A percentile compares a stretch with the other conserved stretches of the same genome.
These are phyloP conservation scores for Microtus californicus DNA, from an alignment of 2,797 vertebrate genomes.

Conservation along the genomic window DNA sequence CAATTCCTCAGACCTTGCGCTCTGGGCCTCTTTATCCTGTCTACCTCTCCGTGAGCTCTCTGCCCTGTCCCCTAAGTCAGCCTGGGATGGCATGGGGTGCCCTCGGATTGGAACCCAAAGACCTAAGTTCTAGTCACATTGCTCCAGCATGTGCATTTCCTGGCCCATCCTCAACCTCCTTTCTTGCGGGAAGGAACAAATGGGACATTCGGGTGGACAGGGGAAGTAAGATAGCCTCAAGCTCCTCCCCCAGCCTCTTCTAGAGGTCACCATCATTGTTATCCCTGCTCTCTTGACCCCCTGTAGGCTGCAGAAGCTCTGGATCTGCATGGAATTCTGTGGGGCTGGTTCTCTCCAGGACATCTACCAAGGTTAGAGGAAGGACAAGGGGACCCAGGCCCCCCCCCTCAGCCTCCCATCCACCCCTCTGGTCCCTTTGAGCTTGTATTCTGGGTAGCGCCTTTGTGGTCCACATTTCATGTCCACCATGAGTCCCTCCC, in stretches of 20 bases:
- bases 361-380: conserved; percentile 92
- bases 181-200: neutral
- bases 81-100: neutral
- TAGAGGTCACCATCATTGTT: neutral
- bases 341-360: conserved; percentile 95
- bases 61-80: neutral
- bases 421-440: neutral
- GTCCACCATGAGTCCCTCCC: neutral
- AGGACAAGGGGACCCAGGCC: neutral
- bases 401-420: neutral
- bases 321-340: conserved; percentile 98
- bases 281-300: neutral
- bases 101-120: conserved; percentile 29
- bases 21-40: neutral
- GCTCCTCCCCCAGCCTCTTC: neutral
- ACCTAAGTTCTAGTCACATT: neutral
- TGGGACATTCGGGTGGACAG: neutral
- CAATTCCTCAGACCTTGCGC: neutral
- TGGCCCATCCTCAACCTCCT: conserved; percentile 42
- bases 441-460: neutral
- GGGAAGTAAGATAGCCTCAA: neutral
- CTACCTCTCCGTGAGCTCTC: neutral
- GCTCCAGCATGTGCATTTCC: neutral
- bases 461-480: neutral
- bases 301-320: conserved; percentile 91